These are phyloP conservation scores for Cyprinodon variegatus DNA, from an alignment of 2,113 vertebrate species.

Conservation along the genomic window DNA sequence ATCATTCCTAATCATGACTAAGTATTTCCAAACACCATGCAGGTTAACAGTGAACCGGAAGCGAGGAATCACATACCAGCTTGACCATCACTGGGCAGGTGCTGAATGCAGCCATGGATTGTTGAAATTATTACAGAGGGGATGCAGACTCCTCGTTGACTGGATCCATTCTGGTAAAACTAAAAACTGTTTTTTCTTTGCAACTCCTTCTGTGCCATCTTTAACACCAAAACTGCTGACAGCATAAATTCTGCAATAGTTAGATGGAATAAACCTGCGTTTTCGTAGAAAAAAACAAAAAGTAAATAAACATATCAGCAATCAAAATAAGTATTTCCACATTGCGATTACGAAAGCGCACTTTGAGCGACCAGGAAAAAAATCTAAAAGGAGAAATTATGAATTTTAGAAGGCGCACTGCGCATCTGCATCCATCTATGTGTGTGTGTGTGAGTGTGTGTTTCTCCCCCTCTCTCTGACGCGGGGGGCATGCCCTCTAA, in stretches of 20 bases:
- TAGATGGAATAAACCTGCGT: not conserved
- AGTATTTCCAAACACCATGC: too few relatives aligned
- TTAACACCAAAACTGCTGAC: not conserved
- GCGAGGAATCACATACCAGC: not conserved
- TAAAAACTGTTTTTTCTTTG: not conserved
- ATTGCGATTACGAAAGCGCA: not conserved
- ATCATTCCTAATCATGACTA: too few relatives aligned
- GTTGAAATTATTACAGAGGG: too few relatives aligned
- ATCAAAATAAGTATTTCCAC: not conserved
- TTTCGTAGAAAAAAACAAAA: not conserved
- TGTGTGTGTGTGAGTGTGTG: constrained; percentile 19
- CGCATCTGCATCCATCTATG: constrained; percentile 26
- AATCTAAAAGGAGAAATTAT: constrained; percentile 6
- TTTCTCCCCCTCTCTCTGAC: constrained; percentile 62
- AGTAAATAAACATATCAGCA: not conserved
- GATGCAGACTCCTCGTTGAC: not conserved
- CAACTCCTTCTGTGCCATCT: too few relatives aligned
- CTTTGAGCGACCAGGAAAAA: not conserved
- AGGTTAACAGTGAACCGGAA: not conserved
- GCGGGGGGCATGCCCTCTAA: too few relatives aligned
- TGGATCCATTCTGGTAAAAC: not conserved
- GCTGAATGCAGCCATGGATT: too few relatives aligned
- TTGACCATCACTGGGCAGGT: not conserved
- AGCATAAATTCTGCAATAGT: not conserved
- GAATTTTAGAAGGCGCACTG: constrained; percentile 24